Percentiles rank a stretch among this genome's conserved stretches.
These are phyloP conservation scores for Cylas formicarius DNA, from an alignment of 1,140 invertebrate species.

Conservation along the genomic window DNA sequence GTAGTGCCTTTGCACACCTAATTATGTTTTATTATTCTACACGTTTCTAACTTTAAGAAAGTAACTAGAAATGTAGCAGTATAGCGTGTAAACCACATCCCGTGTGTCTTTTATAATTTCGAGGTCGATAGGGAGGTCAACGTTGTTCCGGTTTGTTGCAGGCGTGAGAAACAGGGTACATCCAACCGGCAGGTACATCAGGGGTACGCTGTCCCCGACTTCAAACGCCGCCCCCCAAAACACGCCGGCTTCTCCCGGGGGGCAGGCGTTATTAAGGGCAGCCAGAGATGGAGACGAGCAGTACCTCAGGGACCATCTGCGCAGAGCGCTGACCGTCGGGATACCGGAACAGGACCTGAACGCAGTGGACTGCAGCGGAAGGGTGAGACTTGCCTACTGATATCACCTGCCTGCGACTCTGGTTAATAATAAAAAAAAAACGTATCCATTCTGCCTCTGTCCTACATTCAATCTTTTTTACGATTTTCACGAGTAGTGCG, in stretches of 20 bases:
- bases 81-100: constrained; percentile 31
- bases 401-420: no score
- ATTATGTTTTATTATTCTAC: no score
- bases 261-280: constrained; percentile 35
- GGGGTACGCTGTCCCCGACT: constrained; percentile 42
- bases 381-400: no score
- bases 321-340: constrained; percentile 27
- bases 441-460: no score
- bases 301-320: constrained; percentile 30
- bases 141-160: constrained; percentile 2
- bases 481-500: no score
- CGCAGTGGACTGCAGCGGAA: constrained; percentile 36
- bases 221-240: constrained; percentile 33
- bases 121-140: neutral
- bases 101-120: constrained; percentile 8
- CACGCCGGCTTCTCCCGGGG: constrained; percentile 39
- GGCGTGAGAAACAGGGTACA: constrained; percentile 34
- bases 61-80: constrained; percentile 13
- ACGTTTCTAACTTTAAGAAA: no score
- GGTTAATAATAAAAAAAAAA: no score
- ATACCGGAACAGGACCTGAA: constrained; percentile 36
- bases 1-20: no score
- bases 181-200: constrained; percentile 38
- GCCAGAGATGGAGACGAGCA: constrained; percentile 40
- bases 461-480: no score